phyloP scores from a whole-genome alignment of 1,140 invertebrate species.

The Diachasmimorpha longicaudata region DNA sequence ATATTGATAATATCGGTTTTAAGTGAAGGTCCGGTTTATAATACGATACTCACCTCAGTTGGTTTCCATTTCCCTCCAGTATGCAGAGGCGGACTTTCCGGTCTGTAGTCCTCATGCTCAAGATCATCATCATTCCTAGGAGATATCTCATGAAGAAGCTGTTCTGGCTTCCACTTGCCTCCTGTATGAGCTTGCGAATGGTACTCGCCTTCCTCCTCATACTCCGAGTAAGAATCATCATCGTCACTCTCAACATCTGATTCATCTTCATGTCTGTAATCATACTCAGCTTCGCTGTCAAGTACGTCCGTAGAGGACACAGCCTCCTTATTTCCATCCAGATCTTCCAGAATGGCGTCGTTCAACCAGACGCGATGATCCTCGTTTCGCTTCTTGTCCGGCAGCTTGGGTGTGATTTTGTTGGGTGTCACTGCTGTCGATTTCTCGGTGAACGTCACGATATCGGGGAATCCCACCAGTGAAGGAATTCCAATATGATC shows the following conservation, averaged over 20 bases:
- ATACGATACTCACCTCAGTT: constrained; percentile 33
- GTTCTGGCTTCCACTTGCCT: constrained; percentile 72
- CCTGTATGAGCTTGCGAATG: constrained; percentile 63
- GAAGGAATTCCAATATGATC: constrained; percentile 56
- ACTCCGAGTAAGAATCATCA: constrained; percentile 52
- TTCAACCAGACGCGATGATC: constrained; percentile 52
- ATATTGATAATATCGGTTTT: no score
- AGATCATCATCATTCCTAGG: constrained; percentile 46
- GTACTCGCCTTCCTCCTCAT: constrained; percentile 51
- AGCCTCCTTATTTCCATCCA: constrained; percentile 42
- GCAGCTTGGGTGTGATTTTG: neutral
- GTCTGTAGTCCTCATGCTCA: constrained; percentile 50
- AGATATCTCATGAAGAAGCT: constrained; percentile 42
- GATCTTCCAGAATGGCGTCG: constrained; percentile 50
- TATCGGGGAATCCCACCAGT: constrained; percentile 55
- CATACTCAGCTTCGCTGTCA: constrained; percentile 46
- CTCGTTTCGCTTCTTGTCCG: constrained; percentile 42
- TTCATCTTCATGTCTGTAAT: constrained; percentile 64
- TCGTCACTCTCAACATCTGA: constrained; percentile 62
- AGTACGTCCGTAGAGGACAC: constrained; percentile 37
- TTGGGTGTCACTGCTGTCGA: constrained; percentile 14
- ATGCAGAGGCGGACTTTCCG: constrained; percentile 64
- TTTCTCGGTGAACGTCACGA: constrained; percentile 46
- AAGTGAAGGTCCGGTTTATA: no score
- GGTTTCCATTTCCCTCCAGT: constrained; percentile 79